These are phyloP conservation scores for Petroica traversi DNA, from an alignment of 2,113 vertebrate species.

Conservation along the genomic window DNA sequence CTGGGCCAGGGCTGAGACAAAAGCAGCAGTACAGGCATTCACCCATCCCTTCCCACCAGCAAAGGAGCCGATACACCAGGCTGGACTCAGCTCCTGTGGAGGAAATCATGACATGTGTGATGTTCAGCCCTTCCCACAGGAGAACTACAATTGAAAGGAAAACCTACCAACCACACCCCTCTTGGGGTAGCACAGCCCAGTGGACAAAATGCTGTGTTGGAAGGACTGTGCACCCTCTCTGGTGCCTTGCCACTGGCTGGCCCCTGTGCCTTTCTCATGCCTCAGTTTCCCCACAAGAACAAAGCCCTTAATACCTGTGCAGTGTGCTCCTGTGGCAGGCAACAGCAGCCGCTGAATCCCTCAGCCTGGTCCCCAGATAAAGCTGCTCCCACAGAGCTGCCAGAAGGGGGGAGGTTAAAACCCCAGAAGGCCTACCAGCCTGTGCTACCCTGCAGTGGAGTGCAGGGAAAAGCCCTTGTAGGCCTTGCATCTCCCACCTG, in stretches of 20 bases:
- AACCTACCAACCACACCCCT: not conserved
- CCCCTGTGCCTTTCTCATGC: not conserved
- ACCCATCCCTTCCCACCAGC: not conserved
- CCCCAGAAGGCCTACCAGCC: not conserved
- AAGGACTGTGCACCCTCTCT: not conserved
- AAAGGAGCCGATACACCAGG: accelerated
- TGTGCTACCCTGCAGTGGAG: accelerated
- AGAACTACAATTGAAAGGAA: not conserved
- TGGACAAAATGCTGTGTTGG: not conserved
- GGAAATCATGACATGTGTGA: accelerated
- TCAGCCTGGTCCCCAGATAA: not conserved
- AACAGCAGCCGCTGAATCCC: not conserved
- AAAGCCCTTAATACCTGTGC: not conserved
- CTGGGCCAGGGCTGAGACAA: accelerated
- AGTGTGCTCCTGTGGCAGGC: not conserved
- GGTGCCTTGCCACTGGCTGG: not conserved
- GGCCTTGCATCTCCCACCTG: not conserved
- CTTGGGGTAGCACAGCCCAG: not conserved
- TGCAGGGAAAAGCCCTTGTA: not conserved
- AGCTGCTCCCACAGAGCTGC: not conserved
- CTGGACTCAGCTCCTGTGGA: not conserved
- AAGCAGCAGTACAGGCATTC: accelerated
- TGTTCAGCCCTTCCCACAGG: not conserved
- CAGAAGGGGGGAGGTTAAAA: not conserved
- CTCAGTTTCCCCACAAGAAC: not conserved